Percentiles rank a stretch among this genome's conserved stretches.
Conservation (phyloP, 2,888 invertebrate genomes). For the Cephus nigrinus region DNA sequence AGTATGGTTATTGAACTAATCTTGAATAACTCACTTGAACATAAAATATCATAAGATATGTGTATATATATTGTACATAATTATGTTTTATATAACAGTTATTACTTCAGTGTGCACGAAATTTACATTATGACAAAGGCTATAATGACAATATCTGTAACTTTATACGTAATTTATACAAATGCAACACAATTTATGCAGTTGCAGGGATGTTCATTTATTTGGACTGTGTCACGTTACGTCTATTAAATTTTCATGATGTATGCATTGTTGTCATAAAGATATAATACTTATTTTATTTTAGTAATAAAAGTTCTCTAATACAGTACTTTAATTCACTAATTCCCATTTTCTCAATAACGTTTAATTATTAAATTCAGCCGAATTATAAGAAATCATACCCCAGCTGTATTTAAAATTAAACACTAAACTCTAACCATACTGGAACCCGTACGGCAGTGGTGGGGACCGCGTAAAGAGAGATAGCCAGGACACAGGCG, state of each 20-base stretch:
- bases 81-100: not conserved
- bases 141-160: not conserved
- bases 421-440: too few relatives aligned
- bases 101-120: not conserved
- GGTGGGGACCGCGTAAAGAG: too few relatives aligned
- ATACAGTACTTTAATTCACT: not conserved
- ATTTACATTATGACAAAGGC: not conserved
- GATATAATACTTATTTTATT: not conserved
- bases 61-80: not conserved
- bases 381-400: not conserved
- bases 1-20: conserved; percentile 77
- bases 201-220: not conserved
- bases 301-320: not conserved
- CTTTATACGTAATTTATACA: not conserved
- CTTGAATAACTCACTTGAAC: not conserved
- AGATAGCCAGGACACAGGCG: too few relatives aligned
- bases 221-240: not conserved
- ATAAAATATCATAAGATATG: not conserved
- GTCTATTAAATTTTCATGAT: not conserved
- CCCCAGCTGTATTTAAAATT: not conserved
- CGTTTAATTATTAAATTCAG: not conserved
- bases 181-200: not conserved
- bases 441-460: too few relatives aligned
- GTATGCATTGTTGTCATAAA: not conserved
- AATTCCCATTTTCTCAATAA: not conserved